Conservation (phyloP, 2,797 vertebrate species). For the Pterois miles region DNA sequence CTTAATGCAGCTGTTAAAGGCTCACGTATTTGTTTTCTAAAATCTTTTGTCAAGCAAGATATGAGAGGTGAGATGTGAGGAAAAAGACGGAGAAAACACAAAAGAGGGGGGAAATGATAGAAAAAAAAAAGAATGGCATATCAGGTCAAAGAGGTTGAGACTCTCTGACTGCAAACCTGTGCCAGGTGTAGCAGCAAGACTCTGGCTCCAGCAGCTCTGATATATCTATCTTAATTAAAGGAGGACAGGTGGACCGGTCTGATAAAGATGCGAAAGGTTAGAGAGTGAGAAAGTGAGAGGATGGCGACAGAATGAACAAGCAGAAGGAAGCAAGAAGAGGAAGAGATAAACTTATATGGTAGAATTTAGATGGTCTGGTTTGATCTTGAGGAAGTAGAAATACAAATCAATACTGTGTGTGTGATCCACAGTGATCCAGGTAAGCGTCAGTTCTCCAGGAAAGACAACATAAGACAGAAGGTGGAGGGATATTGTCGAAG, state of each 20-base stretch:
- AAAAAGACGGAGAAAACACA: neutral
- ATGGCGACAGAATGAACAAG: neutral
- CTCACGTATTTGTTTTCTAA: neutral
- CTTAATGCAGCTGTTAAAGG: neutral
- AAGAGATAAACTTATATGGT: neutral
- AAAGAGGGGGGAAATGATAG: neutral
- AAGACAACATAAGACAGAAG: constrained; percentile 1
- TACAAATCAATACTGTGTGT: neutral
- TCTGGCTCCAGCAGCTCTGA: constrained; percentile 24
- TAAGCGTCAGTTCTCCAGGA: neutral
- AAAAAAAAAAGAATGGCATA: neutral
- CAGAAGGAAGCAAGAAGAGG: neutral
- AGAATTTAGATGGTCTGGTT: neutral
- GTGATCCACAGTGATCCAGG: neutral
- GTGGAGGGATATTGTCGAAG: constrained; percentile 8
- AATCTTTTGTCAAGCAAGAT: neutral
- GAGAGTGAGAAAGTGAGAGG: constrained; percentile 1
- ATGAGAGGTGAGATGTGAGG: neutral
- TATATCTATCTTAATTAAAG: constrained; percentile 45
- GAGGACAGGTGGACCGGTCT: constrained; percentile 22
- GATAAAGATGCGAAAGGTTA: constrained; percentile 31
- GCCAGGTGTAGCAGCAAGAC: constrained; percentile 53
- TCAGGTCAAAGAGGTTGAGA: constrained; percentile 3
- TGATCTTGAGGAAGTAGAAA: neutral
- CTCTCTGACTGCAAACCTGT: constrained; percentile 9